Conservation (phyloP, 2,888 invertebrate genomes). For the Dolichomitus sp. region DNA sequence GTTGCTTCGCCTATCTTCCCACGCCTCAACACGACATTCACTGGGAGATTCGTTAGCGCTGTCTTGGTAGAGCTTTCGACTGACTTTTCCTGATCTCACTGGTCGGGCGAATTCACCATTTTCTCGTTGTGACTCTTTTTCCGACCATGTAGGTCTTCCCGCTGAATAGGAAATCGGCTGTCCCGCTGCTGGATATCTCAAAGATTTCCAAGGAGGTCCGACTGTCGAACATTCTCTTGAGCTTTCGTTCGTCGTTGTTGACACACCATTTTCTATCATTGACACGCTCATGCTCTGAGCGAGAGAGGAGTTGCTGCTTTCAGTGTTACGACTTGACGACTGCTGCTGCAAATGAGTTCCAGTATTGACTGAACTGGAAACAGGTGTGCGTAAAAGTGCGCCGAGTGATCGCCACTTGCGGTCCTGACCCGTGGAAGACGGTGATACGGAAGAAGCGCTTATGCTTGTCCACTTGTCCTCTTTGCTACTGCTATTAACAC, state of each 20-base stretch:
- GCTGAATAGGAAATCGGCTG: slow-evolving; percentile 78
- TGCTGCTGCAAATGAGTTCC: slow-evolving; percentile 72
- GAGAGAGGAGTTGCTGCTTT: slow-evolving; percentile 72
- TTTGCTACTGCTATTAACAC: slow-evolving; percentile 69
- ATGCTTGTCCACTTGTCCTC: slow-evolving; percentile 80
- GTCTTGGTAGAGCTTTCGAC: slow-evolving; percentile 80
- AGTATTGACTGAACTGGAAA: slow-evolving; percentile 34
- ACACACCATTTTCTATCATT: slow-evolving; percentile 77
- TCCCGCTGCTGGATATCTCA: slow-evolving; percentile 69
- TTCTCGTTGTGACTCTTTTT: slow-evolving; percentile 76
- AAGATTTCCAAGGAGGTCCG: slow-evolving; percentile 65
- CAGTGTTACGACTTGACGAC: slow-evolving; percentile 65
- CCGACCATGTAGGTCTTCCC: slow-evolving; percentile 71
- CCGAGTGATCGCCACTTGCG: slow-evolving; percentile 86
- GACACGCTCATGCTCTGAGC: slow-evolving; percentile 81
- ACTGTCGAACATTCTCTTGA: slow-evolving; percentile 67
- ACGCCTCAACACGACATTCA: slow-evolving; percentile 52
- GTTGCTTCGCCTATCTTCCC: slow-evolving; percentile 61
- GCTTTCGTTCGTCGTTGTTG: slow-evolving; percentile 42
- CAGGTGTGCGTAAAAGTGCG: slow-evolving; percentile 84
- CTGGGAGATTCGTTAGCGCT: slow-evolving; percentile 66
- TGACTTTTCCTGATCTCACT: slow-evolving; percentile 76
- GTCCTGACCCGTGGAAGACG: slow-evolving; percentile 82
- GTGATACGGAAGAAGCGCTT: slow-evolving; percentile 76
- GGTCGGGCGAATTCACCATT: slow-evolving; percentile 76